Base-by-base conservation (phyloP, 2,797 vertebrate species). In the Podarcis lilfordi region DNA sequence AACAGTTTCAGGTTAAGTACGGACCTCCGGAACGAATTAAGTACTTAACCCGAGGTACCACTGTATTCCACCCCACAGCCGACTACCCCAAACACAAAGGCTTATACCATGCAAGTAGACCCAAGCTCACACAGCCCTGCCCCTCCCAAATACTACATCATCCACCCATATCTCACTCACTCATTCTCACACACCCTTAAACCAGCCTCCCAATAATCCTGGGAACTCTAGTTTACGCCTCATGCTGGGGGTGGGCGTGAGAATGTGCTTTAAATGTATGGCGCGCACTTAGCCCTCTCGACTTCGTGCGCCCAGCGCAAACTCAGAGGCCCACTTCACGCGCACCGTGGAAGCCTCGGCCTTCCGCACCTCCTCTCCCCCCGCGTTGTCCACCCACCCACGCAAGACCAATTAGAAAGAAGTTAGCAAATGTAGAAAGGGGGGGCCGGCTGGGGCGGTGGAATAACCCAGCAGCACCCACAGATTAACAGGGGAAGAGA, bases 381-480 rank as follows among this genome's bases (percentile, higher is more conserved):
- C 50, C 50, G 50, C 3, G 1, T n/a, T 50, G 3, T 11, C 59
- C 19, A 32, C 45, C 13, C 13, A 8, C 23, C 64, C 15, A 43
- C 37, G 8, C 19, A 61, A 77, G 43, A 32, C 15, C 80, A 32
- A 43, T 77, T 61, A 35, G 45, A 21, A 82, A 81, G 78, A 61
- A 78, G 50, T 80, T 55, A 40, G 74, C 37, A 80, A 84, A 84
- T 2, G 8, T 5, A 61, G 81, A 59, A 82, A 79, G 7, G 5
- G 0, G 9, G 13, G 1, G 74, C 13, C 7, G n/a, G 50, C 11
- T 3, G 2, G 2, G 8, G 10, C 27, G 0, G 74, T 19, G n/a
- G 50, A 61, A 23, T 69, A 86, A 82, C 0, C 76, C 35, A n/a
- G 64, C 27, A 68, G 45, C 7, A 71, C n/a, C 15, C 19, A 5